phyloP scores from a whole-genome alignment of 2,113 vertebrate species.

The Oryzias curvinotus region DNA sequence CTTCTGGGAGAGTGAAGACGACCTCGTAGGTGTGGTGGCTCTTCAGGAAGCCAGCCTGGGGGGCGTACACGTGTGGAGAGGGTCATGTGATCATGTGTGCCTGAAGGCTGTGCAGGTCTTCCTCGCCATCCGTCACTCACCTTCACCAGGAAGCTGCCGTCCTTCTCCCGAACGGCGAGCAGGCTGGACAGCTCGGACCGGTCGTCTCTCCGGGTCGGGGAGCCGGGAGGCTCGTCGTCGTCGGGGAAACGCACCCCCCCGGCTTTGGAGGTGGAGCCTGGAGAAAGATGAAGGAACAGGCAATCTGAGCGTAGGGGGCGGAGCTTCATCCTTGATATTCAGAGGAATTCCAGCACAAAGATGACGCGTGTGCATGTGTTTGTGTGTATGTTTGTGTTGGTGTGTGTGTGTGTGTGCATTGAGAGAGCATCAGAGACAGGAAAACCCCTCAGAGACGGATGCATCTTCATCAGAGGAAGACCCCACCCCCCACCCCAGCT shows the following conservation, averaged over 20 bases:
- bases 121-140: constrained; percentile 27
- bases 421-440: too few species aligned
- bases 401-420: too few species aligned
- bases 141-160: constrained; percentile 71
- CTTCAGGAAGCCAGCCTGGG: constrained; percentile 71
- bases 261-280: constrained; percentile 69
- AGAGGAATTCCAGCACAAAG: too few species aligned
- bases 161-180: constrained; percentile 57
- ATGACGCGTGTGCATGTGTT: too few species aligned
- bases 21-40: constrained; percentile 73
- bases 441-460: too few species aligned
- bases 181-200: constrained; percentile 55
- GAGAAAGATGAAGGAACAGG: background rate
- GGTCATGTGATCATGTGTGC: too few species aligned
- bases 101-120: too few species aligned
- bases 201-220: constrained; percentile 54
- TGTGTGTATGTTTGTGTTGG: too few species aligned
- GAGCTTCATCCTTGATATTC: too few species aligned
- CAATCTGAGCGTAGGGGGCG: too few species aligned
- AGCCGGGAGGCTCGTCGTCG: constrained; percentile 40
- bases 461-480: too few species aligned
- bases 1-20: constrained; percentile 61
- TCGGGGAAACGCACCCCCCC: constrained; percentile 70
- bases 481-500: too few species aligned
- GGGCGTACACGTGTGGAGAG: background rate